Base-by-base conservation (phyloP, 1,140 invertebrate genomes). In the Saccostrea glomerata region DNA sequence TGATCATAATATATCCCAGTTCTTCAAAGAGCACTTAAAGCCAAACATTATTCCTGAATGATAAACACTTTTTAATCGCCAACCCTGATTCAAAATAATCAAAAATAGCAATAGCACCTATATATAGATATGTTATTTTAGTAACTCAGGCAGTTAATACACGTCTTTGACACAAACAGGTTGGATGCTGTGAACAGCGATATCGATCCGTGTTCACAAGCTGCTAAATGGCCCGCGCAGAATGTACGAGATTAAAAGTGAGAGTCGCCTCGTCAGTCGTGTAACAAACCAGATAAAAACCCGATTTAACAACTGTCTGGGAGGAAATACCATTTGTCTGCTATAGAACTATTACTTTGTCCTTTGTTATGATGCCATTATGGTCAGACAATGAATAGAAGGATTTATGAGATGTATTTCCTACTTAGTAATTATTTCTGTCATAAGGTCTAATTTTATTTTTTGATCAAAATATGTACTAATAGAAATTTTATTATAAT, bases 91-190 rank as follows among this genome's bases (percentile, higher is more conserved):
- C 13, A 15, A 77, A 77, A 77, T 25, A 36, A 77, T 36, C 70
- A 25, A 77, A 77, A 77, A 77, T 77, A 77, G 70, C 25, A 25
- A 36, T 1, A 25, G 11, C 13, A 25, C 13, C 70, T 77, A 77
- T 30, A 77, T 77, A 77, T 77, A 77, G 30, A 73, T 13, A 9
- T 73, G 36, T 77, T 77, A 36, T 77, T 77, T 77, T 30, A 25
- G 66, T 36, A 36, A 30, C 36, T 36, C 30, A 77, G 70, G 25
- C 23, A 11, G 30, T 77, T 7, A 77, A 77, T 77, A 15, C 30
- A 30, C 70, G 70, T 17, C 30, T 66, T 66, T 66, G 47, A 47
- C 47, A 47, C 47, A 47, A 47, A 47, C 47, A 47, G 47, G 47
- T 47, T 47, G 13, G 58, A 20, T 20, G 17, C 58, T 63, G 15